phyloP scores from a whole-genome alignment of 2,113 vertebrate species.

The Pogonocichla stellata region DNA sequence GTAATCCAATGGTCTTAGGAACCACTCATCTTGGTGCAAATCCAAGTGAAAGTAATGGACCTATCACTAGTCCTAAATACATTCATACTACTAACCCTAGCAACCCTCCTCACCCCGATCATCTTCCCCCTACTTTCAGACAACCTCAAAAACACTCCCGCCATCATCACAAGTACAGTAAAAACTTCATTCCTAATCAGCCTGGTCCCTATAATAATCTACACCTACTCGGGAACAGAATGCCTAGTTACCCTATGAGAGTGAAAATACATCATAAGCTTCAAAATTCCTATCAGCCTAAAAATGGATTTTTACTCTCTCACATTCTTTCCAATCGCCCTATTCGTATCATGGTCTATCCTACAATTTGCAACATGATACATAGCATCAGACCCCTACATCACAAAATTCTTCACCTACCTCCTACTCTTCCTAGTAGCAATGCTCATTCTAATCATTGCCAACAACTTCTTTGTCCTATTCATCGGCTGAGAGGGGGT shows the following conservation, averaged over 20 bases:
- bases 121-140: rapidly evolving
- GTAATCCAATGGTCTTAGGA: too few species aligned
- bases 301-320: neutral
- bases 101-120: rapidly evolving
- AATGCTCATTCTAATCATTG: rapidly evolving
- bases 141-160: rapidly evolving
- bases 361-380: neutral
- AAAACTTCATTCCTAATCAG: neutral
- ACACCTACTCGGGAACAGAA: rapidly evolving
- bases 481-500: neutral
- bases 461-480: neutral
- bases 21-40: too few species aligned
- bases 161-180: rapidly evolving
- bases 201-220: rapidly evolving
- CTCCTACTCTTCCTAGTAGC: rapidly evolving
- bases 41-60: too few species aligned
- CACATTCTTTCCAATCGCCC: neutral
- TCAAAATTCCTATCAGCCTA: neutral
- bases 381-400: neutral
- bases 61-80: rapidly evolving
- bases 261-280: neutral
- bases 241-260: neutral
- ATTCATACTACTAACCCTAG: rapidly evolving
- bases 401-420: too few species aligned
- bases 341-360: neutral